A percentile compares a stretch with the other conserved stretches of the same genome.
phyloP scores from a whole-genome alignment of 2,888 invertebrate species.

The Ceriagrion tenellum region DNA sequence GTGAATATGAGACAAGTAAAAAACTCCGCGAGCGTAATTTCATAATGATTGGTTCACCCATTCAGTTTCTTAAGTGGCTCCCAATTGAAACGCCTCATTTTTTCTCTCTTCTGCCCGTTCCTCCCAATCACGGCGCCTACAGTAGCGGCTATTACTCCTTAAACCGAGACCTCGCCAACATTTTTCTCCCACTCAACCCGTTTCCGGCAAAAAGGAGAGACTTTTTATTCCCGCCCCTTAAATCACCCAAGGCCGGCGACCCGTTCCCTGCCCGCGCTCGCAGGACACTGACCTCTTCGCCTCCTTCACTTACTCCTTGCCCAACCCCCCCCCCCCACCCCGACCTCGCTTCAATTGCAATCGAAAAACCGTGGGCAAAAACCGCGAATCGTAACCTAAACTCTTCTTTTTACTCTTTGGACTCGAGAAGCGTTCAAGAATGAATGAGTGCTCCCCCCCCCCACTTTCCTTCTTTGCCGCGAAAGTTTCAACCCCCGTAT shows the following conservation, averaged over 20 bases:
- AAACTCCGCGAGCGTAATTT: background rate
- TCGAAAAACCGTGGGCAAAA: background rate
- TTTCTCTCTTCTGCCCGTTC: background rate
- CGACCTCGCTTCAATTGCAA: background rate
- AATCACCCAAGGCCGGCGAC: constrained; percentile 32
- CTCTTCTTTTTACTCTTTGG: background rate
- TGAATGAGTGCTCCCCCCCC: background rate
- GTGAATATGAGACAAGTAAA: background rate
- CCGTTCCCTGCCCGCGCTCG: background rate
- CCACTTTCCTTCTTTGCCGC: background rate
- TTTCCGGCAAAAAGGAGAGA: constrained; percentile 8
- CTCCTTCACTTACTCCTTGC: background rate
- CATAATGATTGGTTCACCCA: background rate
- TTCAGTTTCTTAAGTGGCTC: background rate
- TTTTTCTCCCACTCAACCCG: constrained; percentile 14
- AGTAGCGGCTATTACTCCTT: background rate
- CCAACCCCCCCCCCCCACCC: background rate
- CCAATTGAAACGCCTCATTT: background rate
- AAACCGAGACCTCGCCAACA: background rate
- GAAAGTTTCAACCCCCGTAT: background rate
- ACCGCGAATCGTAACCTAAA: background rate
- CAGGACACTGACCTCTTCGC: background rate
- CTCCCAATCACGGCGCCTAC: background rate
- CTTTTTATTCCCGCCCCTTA: constrained; percentile 2
- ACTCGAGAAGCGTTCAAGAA: background rate